Evolutionary conservation across 2,888 invertebrate genomes (phyloP), one percentile per base, ranked within the genome.

Genomic region (Sycophila texana): DNA sequence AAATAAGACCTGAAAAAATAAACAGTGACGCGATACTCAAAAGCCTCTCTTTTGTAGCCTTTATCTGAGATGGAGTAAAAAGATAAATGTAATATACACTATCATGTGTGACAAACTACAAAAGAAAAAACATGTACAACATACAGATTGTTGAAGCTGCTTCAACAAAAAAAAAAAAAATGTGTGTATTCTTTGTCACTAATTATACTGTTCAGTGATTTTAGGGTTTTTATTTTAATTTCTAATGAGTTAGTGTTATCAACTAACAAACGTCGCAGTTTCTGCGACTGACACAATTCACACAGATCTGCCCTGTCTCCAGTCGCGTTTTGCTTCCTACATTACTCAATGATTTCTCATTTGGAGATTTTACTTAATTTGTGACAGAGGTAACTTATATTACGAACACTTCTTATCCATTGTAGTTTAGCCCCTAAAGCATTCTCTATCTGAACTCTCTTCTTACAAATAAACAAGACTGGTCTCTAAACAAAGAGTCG

Each of bases 151-250:
- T 49, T 65, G 73, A 75, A 75, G 79, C 70, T 75, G 79, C 74
- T 72, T 76, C 70, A 74, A 75, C 68, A 60, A 51, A 61, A 68
- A 77, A 68, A n/a, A 60, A 51, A 61, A 68, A 77, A 68, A n/a
- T 80, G 79, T 72, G 76, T 79, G 70, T 78, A 53, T 74, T 80
- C 86, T 83, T 85, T 88, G 86, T 87, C 86, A 89, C 88, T 89
- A 89, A 89, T 89, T 84, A 87, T 87, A 87, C 82, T 88, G 85
- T 89, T 89, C 84, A 89, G 89, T 89, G 89, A 89, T 90, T 89
- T 88, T 89, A 89, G 89, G 88, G 86, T 85, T 84, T 84, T 86
- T 39, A 39, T 63, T 65, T 57, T 71, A 61, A 65, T 77, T 66
- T 66, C 87, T 87, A 89, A 88, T 74, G 77, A 82, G 65, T 89